phyloP scores from a whole-genome alignment of 1,140 invertebrate genomes.

The Piezodorus guildinii region DNA sequence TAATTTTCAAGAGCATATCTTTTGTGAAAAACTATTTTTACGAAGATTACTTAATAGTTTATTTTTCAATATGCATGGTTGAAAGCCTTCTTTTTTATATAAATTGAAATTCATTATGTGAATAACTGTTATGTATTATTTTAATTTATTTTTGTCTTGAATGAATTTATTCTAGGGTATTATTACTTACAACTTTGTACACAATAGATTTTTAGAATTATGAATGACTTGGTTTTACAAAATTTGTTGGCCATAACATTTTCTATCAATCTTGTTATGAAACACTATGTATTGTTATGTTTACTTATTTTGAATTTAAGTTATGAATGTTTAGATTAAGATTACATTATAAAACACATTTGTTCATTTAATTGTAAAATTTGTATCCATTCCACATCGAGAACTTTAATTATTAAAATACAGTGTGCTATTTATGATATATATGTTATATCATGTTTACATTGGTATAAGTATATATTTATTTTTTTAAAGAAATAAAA shows the following conservation, averaged over 20 bases:
- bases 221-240: background rate
- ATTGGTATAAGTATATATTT: background rate
- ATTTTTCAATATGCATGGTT: background rate
- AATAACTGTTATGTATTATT: background rate
- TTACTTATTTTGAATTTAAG: background rate
- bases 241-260: background rate
- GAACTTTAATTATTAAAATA: background rate
- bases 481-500: background rate
- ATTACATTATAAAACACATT: background rate
- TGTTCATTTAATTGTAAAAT: background rate
- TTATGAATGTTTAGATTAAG: background rate
- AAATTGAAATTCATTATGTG: conserved; percentile 1
- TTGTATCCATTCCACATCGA: conserved; percentile 5
- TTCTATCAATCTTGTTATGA: background rate
- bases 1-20: conserved; percentile 11
- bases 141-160: background rate
- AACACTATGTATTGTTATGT: background rate
- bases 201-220: background rate
- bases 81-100: background rate
- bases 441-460: background rate
- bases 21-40: background rate
- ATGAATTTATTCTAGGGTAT: background rate
- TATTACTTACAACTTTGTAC: background rate
- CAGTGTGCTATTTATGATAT: background rate
- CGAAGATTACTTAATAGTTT: background rate